Evolutionary conservation across 1,140 invertebrate genomes (phyloP).

Genomic region (Holotrichia oblita): DNA sequence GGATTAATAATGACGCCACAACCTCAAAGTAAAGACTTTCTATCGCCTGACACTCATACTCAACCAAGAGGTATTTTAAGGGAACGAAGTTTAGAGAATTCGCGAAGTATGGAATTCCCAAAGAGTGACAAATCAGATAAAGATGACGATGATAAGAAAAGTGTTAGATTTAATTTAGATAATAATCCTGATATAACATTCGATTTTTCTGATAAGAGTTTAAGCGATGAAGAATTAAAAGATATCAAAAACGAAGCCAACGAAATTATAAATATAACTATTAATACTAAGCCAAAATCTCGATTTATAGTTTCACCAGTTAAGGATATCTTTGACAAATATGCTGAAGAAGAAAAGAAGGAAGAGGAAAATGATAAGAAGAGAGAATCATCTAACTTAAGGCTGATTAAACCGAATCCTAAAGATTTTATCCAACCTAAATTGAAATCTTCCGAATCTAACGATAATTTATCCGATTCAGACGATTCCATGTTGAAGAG

Average conservation of each 20-base stretch:
- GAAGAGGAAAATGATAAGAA: conserved; percentile 21
- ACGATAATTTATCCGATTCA: conserved; percentile 64
- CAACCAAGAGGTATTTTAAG: conserved; percentile 73
- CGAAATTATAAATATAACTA: conserved; percentile 49
- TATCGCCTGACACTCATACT: conserved; percentile 46
- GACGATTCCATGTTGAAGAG: conserved; percentile 64
- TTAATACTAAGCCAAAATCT: conserved; percentile 47
- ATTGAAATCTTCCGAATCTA: conserved; percentile 56
- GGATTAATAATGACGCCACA: conserved; percentile 43
- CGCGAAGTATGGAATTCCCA: conserved; percentile 55
- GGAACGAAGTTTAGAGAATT: conserved; percentile 64
- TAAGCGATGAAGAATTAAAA: conserved; percentile 55
- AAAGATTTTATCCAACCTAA: conserved; percentile 67
- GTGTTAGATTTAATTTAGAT: conserved; percentile 72
- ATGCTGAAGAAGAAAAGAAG: background rate
- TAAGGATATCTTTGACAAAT: conserved; percentile 41
- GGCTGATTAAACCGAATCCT: conserved; percentile 64
- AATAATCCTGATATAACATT: conserved; percentile 53
- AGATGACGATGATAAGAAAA: conserved; percentile 77
- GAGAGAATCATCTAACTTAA: conserved; percentile 48
- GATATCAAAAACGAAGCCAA: conserved; percentile 48
- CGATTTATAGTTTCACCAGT: conserved; percentile 49
- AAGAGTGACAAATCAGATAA: conserved; percentile 56
- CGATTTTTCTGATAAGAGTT: conserved; percentile 57
- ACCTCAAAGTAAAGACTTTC: conserved; percentile 43